Conservation (phyloP, 2,888 invertebrate species). For the Eupsilia transversa region DNA sequence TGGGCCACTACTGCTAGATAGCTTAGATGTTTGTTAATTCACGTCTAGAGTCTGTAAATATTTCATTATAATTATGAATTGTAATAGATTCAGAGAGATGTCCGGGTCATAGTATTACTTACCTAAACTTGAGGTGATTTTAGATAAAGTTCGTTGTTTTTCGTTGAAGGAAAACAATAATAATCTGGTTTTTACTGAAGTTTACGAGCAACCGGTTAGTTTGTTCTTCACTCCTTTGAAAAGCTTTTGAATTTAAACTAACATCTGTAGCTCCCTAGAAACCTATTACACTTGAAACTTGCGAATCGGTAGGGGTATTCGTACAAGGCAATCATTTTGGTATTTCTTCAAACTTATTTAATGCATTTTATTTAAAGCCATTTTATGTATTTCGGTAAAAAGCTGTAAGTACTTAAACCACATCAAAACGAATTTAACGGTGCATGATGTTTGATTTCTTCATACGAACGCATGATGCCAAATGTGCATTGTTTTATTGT, state of each 20-base stretch:
- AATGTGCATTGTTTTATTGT: conserved; percentile 44
- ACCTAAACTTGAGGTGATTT: not conserved
- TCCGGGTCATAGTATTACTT: not conserved
- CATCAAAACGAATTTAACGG: conserved; percentile 51
- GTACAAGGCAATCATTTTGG: not conserved
- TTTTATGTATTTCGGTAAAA: conserved; percentile 34
- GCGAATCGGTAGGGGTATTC: not conserved
- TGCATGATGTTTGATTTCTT: conserved; percentile 53
- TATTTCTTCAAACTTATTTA: not conserved
- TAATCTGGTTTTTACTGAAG: not conserved
- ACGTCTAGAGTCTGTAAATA: not conserved
- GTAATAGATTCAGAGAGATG: not conserved
- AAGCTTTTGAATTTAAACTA: not conserved
- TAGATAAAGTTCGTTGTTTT: not conserved
- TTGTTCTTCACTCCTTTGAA: not conserved
- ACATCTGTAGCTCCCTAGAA: not conserved
- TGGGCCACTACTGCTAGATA: no score
- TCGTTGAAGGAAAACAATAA: not conserved
- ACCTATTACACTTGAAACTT: not conserved
- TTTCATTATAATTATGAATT: not conserved
- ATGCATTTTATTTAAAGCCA: conserved; percentile 26
- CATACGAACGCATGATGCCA: conserved; percentile 24
- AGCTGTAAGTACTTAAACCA: conserved; percentile 45
- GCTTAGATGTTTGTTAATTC: conserved; percentile 15
- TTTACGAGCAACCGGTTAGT: not conserved